Base-by-base conservation (phyloP, 2,888 invertebrate genomes). In the Epirrhoe alternata region DNA sequence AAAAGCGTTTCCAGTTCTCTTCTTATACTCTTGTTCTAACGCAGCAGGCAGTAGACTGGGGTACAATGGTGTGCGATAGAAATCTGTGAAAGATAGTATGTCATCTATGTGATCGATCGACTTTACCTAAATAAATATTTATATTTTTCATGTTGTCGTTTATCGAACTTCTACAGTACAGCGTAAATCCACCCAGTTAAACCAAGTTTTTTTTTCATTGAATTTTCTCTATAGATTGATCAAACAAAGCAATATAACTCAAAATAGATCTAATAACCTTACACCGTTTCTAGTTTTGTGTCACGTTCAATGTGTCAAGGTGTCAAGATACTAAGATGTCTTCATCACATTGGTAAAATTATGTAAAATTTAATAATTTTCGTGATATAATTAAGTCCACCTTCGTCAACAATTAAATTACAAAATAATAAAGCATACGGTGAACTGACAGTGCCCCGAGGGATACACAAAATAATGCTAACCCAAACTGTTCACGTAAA, bases 31-130 rank as follows among this genome's bases (percentile, higher is more conserved):
- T 68, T 88, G 87, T 38, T 89, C 84, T 0, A 87, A 62, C 1
- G 78, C 81, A 1, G 90, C 81, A 1, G 90, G 86, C 38, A 88
- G 71, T n/a, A 87, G 68, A 8, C 86, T 84, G 7, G 89, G 85
- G 61, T 87, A 86, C 64, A 87, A 69, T 60, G 92, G 91, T 6
- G 88, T 89, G 54, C 91, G 88, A 75, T 90, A 91, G 76, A 88
- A 89, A 79, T 92, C 92, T 92, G 76, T 17, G 6, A 49, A 64
- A 45, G n/a, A n/a, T n/a, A n/a, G n/a, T n/a, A n/a, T n/a, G n/a
- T n/a, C n/a, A n/a, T n/a, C n/a, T n/a, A n/a, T n/a, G n/a, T n/a
- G n/a, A n/a, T n/a, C n/a, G n/a, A n/a, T n/a, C n/a, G n/a, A n/a
- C n/a, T n/a, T n/a, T n/a, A n/a, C n/a, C n/a, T n/a, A n/a, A n/a